These are phyloP conservation scores for Podilymbus podiceps DNA, from an alignment of 2,113 vertebrate genomes.

Conservation along the genomic window DNA sequence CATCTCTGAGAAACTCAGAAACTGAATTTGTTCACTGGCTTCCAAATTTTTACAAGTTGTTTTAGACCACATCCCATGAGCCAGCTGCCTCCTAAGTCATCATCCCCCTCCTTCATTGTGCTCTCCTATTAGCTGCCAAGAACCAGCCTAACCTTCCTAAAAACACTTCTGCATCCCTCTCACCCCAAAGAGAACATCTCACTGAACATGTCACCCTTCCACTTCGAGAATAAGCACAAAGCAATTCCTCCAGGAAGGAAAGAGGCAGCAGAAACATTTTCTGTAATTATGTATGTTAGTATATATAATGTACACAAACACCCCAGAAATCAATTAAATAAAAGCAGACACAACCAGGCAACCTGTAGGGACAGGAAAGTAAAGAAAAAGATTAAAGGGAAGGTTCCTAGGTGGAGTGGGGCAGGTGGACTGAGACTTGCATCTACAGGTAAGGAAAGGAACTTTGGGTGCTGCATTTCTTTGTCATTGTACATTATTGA, in stretches of 20 bases:
- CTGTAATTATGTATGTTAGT: neutral
- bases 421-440: neutral
- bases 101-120: rapidly evolving
- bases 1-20: neutral
- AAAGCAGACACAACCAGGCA: neutral
- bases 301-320: neutral
- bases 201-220: neutral
- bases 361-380: neutral
- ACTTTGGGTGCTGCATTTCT: neutral
- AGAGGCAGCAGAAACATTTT: neutral
- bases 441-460: neutral
- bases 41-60: neutral
- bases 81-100: neutral
- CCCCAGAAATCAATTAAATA: neutral
- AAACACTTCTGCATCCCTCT: neutral
- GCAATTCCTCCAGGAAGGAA: neutral
- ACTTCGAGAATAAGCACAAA: neutral
- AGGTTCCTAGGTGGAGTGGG: neutral
- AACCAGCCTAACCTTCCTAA: neutral
- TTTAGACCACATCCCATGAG: neutral
- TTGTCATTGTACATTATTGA: neutral
- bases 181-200: neutral
- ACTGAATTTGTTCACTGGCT: neutral
- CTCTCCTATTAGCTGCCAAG: neutral
- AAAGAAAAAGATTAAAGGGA: neutral